Evolutionary conservation across 2,888 invertebrate species (phyloP), one percentile per base, ranked within the genome.

Genomic region (Drosophila multiciliata): DNA sequence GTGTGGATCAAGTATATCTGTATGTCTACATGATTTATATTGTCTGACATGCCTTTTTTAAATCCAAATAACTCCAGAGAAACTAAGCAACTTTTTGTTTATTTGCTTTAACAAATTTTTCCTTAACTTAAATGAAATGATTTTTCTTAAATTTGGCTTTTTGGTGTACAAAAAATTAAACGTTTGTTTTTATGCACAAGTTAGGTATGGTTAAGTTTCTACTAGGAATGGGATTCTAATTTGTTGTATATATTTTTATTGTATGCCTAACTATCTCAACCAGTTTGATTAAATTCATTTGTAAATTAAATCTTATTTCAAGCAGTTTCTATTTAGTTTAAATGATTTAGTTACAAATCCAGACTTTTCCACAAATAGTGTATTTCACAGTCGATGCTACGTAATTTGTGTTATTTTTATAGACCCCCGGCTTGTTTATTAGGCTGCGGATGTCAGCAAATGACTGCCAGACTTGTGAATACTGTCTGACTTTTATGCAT

Each of bases 401-500:
- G 12, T 6, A 11, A 11, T n/a, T 15, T 23, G 26, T 35, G 20
- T 52, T 26, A 15, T 38, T 77, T 73, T 77, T 74, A 73, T 73
- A 15, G 72, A 20, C 54, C 32, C 52, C 26, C 42, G 23, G 42
- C 49, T 73, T 73, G 78, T 82, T 80, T 82, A 83, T 72, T 79
- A 81, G 83, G 76, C 75, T 84, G 82, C 77, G 74, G 82, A 79
- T 79, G 82, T 73, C 78, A 66, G 65, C 78, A 69, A 66, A 69
- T 49, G 35, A 54, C 58, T 65, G 64, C n/a, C 75, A 66, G 80
- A 66, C 66, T 61, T 69, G 38, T 68, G 70, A 68, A 73, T 71
- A 69, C 73, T 84, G 86, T 66, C 80, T 83, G 62, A 72, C 78
- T 71, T 66, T 67, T 75, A 82, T 83, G 76, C 78, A 80, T 79